Conservation (phyloP, 92 coral and sea anemone species). For the Heteractis magnifica region DNA sequence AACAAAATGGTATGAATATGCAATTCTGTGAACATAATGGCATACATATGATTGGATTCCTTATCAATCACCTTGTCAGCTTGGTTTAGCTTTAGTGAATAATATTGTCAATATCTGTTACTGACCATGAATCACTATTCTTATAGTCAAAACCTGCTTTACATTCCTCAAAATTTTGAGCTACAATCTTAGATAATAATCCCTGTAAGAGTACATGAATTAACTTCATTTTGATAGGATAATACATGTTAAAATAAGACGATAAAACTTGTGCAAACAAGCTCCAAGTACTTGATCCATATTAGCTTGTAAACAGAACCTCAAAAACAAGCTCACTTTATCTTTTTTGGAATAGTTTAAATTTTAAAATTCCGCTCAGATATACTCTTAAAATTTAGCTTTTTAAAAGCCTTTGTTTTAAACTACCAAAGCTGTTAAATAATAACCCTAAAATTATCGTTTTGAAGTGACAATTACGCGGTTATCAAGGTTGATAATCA, state of each 20-base stretch:
- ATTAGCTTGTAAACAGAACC: background rate
- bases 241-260: background rate
- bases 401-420: background rate
- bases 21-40: no score
- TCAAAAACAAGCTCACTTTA: background rate
- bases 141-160: no score
- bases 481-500: slow-evolving; percentile 1
- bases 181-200: no score
- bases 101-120: no score
- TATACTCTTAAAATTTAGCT: background rate
- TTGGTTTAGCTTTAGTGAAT: no score
- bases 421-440: background rate
- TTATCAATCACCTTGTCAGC: no score
- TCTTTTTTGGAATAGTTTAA: background rate
- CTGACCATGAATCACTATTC: no score
- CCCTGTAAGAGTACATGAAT: no score
- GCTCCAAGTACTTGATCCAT: background rate
- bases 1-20: no score
- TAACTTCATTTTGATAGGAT: background rate
- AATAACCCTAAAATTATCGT: background rate
- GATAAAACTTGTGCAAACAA: background rate
- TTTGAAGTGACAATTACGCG: background rate
- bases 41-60: no score
- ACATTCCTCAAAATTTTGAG: no score
- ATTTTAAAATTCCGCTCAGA: background rate